Percentiles rank a stretch among this genome's conserved stretches.
phyloP scores from a whole-genome alignment of 2,888 invertebrate species.

The Andrena chrysosceles region DNA sequence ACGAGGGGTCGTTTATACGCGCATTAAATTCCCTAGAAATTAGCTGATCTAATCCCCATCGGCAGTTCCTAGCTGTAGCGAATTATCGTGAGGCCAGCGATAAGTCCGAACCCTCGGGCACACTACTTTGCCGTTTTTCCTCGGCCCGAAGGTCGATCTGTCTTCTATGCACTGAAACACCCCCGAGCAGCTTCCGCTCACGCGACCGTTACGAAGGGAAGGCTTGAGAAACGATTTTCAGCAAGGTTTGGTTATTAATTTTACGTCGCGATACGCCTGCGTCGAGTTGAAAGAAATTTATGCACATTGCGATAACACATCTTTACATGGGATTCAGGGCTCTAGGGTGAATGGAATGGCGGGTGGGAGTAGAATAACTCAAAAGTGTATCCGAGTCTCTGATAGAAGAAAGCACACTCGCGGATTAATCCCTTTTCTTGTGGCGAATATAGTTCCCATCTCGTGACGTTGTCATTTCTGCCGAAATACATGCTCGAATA shows the following conservation, averaged over 20 bases:
- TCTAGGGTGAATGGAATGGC: neutral
- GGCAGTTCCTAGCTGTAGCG: conserved; percentile 67
- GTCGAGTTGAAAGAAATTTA: conserved; percentile 31
- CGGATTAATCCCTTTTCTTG: too few relatives aligned
- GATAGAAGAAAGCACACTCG: neutral
- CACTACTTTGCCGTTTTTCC: conserved; percentile 49
- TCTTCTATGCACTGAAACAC: conserved; percentile 34
- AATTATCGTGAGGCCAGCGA: conserved; percentile 66
- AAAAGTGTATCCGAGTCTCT: neutral
- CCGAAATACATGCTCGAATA: too few relatives aligned
- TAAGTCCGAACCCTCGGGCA: conserved; percentile 44
- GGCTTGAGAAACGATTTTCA: conserved; percentile 40
- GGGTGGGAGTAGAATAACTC: conserved; percentile 4
- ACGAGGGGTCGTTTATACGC: conserved; percentile 53
- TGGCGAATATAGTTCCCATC: too few relatives aligned
- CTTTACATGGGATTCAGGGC: neutral
- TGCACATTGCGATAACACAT: neutral
- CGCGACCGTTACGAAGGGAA: conserved; percentile 17
- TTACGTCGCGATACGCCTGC: neutral
- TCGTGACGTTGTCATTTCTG: too few relatives aligned
- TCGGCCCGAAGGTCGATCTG: conserved; percentile 36
- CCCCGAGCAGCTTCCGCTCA: conserved; percentile 18
- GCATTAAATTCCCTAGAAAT: conserved; percentile 72
- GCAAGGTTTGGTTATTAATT: conserved; percentile 38
- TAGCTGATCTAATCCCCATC: conserved; percentile 63